A percentile compares a stretch with the other conserved stretches of the same genome.
These are phyloP conservation scores for Elephas maximus DNA, from an alignment of 2,113 vertebrate genomes.

Conservation along the genomic window DNA sequence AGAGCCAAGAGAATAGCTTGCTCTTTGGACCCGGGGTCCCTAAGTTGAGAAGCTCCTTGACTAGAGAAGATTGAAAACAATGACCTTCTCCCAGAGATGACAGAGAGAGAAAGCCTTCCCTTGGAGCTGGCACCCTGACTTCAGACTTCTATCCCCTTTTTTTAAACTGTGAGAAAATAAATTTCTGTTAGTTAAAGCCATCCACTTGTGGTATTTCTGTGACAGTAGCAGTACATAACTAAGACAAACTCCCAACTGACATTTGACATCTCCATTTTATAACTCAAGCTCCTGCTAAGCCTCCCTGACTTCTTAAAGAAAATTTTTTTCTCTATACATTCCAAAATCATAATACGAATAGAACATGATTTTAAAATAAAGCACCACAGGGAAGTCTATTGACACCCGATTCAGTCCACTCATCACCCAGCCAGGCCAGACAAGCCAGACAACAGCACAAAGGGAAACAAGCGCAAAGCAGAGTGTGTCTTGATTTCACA, in stretches of 20 bases:
- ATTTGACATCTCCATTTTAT: neutral
- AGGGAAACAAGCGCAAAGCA: neutral
- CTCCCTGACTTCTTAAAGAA: neutral
- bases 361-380: slow-evolving; percentile 30
- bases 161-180: too few relatives aligned
- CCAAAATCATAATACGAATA: slow-evolving; percentile 7
- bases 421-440: neutral
- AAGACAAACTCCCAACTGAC: neutral
- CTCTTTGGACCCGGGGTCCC: too few relatives aligned
- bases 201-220: too few relatives aligned
- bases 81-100: too few relatives aligned
- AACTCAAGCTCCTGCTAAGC: slow-evolving; percentile 6
- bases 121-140: too few relatives aligned
- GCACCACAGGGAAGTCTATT: neutral
- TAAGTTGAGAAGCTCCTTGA: too few relatives aligned
- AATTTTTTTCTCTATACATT: neutral
- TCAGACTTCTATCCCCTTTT: too few relatives aligned
- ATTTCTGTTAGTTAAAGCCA: too few relatives aligned
- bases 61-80: too few relatives aligned
- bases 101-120: too few relatives aligned
- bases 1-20: too few relatives aligned
- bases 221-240: too few relatives aligned
- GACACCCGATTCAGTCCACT: neutral
- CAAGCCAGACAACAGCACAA: neutral
- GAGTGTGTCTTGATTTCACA: neutral